Evolutionary conservation across 2,888 invertebrate species (phyloP).

Genomic region (Diarsia rubi): DNA sequence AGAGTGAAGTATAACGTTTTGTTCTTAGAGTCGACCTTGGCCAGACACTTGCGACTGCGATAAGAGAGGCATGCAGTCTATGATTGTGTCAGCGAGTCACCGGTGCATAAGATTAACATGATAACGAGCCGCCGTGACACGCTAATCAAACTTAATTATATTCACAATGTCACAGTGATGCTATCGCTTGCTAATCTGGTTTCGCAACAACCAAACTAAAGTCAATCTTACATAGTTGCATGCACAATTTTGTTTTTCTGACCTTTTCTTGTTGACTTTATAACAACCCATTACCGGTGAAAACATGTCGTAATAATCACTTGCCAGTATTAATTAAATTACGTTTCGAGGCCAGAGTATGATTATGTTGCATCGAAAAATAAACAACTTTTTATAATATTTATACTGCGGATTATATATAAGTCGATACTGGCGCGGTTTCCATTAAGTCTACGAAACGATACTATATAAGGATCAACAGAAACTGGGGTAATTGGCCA

Average conservation of each 20-base stretch:
- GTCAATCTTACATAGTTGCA: constrained; percentile 17
- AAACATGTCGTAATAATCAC: constrained; percentile 13
- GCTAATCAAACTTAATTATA: constrained; percentile 68
- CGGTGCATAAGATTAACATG: constrained; percentile 81
- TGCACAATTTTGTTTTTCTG: constrained; percentile 5
- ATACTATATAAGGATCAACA: constrained; percentile 68
- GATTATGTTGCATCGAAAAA: constrained; percentile 25
- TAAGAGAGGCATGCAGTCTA: constrained; percentile 76
- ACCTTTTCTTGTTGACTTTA: constrained; percentile 3
- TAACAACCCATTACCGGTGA: background rate
- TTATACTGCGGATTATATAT: constrained; percentile 7
- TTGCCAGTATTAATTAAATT: background rate
- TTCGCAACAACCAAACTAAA: constrained; percentile 14
- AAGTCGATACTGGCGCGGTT: constrained; percentile 39
- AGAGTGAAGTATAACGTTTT: constrained; percentile 44
- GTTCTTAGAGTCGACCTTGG: constrained; percentile 76
- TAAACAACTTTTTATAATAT: constrained; percentile 24
- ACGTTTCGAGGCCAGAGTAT: constrained; percentile 8
- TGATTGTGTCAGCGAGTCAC: constrained; percentile 71
- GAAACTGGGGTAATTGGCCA: constrained; percentile 83
- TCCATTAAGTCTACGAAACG: constrained; percentile 58
- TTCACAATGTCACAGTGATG: constrained; percentile 53
- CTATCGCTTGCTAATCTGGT: constrained; percentile 49
- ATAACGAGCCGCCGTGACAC: constrained; percentile 71
- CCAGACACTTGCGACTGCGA: constrained; percentile 67